A percentile compares a stretch with the other conserved stretches of the same genome.
Evolutionary conservation across 2,888 invertebrate species (phyloP).

Genomic region (Cerceris ruficornis): DNA sequence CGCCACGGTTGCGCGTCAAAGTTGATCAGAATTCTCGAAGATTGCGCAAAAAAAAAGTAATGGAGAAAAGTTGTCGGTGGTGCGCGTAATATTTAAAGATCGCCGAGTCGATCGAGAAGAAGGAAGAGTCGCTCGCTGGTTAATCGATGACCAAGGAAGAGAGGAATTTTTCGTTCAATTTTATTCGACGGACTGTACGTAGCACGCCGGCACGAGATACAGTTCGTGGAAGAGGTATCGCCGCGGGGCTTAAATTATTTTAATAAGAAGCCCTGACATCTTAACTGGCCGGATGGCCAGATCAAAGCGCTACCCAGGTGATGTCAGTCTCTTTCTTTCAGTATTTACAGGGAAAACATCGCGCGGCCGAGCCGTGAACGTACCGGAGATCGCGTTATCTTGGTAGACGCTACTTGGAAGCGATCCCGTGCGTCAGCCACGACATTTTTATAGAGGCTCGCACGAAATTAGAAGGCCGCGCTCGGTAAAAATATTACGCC

Average conservation of each 20-base stretch:
- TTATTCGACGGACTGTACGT: slow-evolving; percentile 31
- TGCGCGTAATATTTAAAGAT: too few species aligned
- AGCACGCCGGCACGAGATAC: slow-evolving; percentile 12
- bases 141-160: neutral
- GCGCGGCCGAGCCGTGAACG: slow-evolving; percentile 15
- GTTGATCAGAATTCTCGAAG: neutral
- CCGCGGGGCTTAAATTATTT: slow-evolving; percentile 71
- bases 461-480: slow-evolving; percentile 73
- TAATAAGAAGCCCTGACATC: slow-evolving; percentile 76
- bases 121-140: neutral
- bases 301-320: slow-evolving; percentile 75
- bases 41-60: neutral
- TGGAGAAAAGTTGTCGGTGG: too few species aligned
- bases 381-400: slow-evolving; percentile 57
- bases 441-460: slow-evolving; percentile 75
- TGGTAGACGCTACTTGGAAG: slow-evolving; percentile 54
- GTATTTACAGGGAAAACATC: slow-evolving; percentile 75
- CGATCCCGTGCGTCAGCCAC: slow-evolving; percentile 65
- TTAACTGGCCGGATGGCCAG: slow-evolving; percentile 74
- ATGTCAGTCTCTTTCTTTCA: slow-evolving; percentile 68
- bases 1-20: neutral
- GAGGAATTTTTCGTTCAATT: slow-evolving; percentile 47
- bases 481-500: slow-evolving; percentile 39
- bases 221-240: slow-evolving; percentile 43
- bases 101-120: neutral